Conservation (phyloP, 1,140 invertebrate genomes). For the Parapsyche elsis region DNA sequence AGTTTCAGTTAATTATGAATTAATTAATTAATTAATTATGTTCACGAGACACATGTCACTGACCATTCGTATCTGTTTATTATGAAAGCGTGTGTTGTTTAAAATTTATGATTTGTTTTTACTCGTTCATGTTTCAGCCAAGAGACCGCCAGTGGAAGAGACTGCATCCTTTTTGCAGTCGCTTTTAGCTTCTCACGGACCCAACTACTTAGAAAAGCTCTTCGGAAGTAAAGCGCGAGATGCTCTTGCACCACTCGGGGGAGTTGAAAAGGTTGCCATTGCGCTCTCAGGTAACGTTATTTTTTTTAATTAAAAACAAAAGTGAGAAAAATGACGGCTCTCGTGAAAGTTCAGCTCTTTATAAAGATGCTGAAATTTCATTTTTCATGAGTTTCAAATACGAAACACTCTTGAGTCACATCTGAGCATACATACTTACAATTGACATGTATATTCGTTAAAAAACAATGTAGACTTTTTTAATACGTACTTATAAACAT, state of each 20-base stretch:
- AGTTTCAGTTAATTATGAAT: too few species aligned
- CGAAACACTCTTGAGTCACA: too few species aligned
- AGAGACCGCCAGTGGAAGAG: slow-evolving; percentile 94
- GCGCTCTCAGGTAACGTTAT: slow-evolving; percentile 84
- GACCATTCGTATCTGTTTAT: not conserved
- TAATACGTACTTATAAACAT: too few species aligned
- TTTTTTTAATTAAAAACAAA: slow-evolving; percentile 32
- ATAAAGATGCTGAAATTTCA: too few species aligned
- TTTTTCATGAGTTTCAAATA: too few species aligned
- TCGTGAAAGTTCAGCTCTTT: too few species aligned
- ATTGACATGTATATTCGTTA: too few species aligned
- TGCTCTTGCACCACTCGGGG: slow-evolving; percentile 88
- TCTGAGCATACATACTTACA: too few species aligned
- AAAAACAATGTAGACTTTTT: too few species aligned
- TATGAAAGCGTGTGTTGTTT: not conserved
- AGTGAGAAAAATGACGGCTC: too few species aligned
- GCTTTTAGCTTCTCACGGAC: slow-evolving; percentile 91
- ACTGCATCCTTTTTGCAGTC: slow-evolving; percentile 95
- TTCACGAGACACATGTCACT: too few species aligned
- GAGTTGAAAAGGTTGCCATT: slow-evolving; percentile 93
- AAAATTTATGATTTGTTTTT: not conserved
- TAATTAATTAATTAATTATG: too few species aligned
- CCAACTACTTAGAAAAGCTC: slow-evolving; percentile 95
- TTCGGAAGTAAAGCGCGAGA: slow-evolving; percentile 94
- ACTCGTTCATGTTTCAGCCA: slow-evolving; percentile 73